phyloP scores from a whole-genome alignment of 2,888 invertebrate species.

The Orthonevra nobilis region DNA sequence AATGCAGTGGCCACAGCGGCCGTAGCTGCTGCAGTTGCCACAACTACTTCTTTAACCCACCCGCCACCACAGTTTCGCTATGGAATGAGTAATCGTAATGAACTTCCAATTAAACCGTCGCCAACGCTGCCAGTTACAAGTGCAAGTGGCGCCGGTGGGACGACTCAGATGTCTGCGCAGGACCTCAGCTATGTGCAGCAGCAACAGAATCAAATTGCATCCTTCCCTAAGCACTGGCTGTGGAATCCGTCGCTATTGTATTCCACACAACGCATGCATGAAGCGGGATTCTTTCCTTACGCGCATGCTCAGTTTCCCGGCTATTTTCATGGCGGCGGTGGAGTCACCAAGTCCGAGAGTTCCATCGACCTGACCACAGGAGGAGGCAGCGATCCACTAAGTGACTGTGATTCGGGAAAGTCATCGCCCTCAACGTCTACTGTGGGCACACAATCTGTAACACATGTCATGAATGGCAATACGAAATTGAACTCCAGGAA shows the following conservation, averaged over 20 bases:
- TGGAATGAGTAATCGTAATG: conserved; percentile 46
- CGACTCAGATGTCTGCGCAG: conserved; percentile 66
- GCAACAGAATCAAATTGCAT: conserved; percentile 64
- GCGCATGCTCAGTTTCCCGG: conserved; percentile 73
- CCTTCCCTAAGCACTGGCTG: conserved; percentile 79
- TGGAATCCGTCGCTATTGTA: conserved; percentile 80
- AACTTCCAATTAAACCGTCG: conserved; percentile 76
- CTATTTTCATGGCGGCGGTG: conserved; percentile 72
- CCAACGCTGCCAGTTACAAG: conserved; percentile 74
- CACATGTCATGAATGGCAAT: conserved; percentile 74
- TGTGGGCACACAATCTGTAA: conserved; percentile 57
- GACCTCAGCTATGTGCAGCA: conserved; percentile 76
- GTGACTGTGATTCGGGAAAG: conserved; percentile 80
- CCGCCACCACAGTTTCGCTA: conserved; percentile 71
- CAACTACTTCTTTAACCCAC: conserved; percentile 56
- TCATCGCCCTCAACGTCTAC: conserved; percentile 78
- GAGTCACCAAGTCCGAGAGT: conserved; percentile 78
- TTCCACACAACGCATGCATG: conserved; percentile 76
- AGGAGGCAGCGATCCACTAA: conserved; percentile 76
- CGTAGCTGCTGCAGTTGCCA: conserved; percentile 65
- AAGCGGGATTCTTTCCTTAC: conserved; percentile 73
- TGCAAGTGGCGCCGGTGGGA: conserved; percentile 11
- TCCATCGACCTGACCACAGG: conserved; percentile 78
- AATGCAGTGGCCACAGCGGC: conserved; percentile 54
- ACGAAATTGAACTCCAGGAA: conserved; percentile 78